Percentiles rank a stretch among this genome's conserved stretches.
These are phyloP conservation scores for Drosophila ficusphila DNA, from an alignment of 1,140 invertebrate genomes.

Conservation along the genomic window DNA sequence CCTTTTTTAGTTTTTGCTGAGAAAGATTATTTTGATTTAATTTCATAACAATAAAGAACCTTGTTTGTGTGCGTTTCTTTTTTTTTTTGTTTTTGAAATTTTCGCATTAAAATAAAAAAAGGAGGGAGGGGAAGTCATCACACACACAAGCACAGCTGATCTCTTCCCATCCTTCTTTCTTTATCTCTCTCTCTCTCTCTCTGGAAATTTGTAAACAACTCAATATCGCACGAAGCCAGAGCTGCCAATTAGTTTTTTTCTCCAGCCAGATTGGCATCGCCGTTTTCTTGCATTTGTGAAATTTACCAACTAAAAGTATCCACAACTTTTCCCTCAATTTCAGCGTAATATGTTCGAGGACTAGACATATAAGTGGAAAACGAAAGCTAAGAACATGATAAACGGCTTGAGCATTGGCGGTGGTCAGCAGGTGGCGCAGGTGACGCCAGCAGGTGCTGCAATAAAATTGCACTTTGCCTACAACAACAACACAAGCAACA, in stretches of 20 bases:
- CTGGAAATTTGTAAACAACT: conserved; percentile 74
- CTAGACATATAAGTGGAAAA: neutral
- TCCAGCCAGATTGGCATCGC: conserved; percentile 62
- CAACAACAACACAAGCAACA: conserved; percentile 39
- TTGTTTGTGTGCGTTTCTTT: conserved; percentile 16
- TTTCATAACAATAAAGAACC: conserved; percentile 36
- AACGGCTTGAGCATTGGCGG: conserved; percentile 58
- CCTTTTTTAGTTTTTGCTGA: neutral
- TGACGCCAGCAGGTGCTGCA: conserved; percentile 48
- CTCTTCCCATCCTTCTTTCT: conserved; percentile 22
- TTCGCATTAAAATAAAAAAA: conserved; percentile 6
- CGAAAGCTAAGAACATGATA: conserved; percentile 51
- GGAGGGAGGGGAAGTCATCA: neutral
- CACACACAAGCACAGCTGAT: conserved; percentile 46
- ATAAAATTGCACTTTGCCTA: conserved; percentile 67
- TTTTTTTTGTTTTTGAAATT: conserved; percentile 25
- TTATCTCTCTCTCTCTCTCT: conserved; percentile 13
- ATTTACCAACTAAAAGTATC: conserved; percentile 33
- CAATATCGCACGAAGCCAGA: conserved; percentile 38
- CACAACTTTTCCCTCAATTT: conserved; percentile 27
- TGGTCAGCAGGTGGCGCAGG: conserved; percentile 41
- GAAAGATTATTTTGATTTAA: conserved; percentile 5
- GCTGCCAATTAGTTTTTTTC: conserved; percentile 56
- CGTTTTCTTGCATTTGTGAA: conserved; percentile 68
- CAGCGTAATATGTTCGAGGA: conserved; percentile 39